phyloP scores from a whole-genome alignment of 2,797 vertebrate species.

The Varecia variegata region DNA sequence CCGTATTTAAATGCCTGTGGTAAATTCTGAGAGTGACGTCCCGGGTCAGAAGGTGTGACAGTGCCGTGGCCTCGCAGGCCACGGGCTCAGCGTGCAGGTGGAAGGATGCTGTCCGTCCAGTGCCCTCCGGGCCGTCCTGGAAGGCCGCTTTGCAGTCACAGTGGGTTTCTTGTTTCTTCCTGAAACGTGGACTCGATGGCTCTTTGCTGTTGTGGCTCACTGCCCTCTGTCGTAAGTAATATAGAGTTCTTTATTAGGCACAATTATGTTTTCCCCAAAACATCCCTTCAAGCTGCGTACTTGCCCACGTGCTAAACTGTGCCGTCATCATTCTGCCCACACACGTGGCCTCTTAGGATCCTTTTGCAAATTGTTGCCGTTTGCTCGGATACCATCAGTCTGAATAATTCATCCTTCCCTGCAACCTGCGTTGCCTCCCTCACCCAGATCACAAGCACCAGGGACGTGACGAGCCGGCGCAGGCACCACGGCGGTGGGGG shows the following conservation, averaged over 20 bases:
- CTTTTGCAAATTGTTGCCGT: not conserved
- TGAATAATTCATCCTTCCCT: no score
- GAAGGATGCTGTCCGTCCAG: accelerated
- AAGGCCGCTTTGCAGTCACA: not conserved
- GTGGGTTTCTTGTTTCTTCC: not conserved
- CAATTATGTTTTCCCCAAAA: not conserved
- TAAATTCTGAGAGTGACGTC: not conserved
- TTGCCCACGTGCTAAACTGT: accelerated
- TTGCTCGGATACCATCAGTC: not conserved
- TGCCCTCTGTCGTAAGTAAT: not conserved
- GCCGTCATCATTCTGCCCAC: accelerated
- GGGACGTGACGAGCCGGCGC: accelerated
- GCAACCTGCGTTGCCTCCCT: no score
- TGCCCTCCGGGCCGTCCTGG: accelerated
- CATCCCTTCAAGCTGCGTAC: accelerated
- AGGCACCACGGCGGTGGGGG: no score
- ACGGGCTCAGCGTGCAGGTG: accelerated
- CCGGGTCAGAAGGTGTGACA: not conserved
- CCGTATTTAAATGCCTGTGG: not conserved
- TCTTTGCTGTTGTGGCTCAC: no score
- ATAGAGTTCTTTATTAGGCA: not conserved
- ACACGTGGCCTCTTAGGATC: accelerated
- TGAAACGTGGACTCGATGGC: not conserved
- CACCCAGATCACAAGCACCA: accelerated
- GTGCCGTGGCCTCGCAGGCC: accelerated